Percentiles rank a stretch among this genome's conserved stretches.
Evolutionary conservation across 1,140 invertebrate genomes (phyloP).

Genomic region (Caenorhabditis briggsae): DNA sequence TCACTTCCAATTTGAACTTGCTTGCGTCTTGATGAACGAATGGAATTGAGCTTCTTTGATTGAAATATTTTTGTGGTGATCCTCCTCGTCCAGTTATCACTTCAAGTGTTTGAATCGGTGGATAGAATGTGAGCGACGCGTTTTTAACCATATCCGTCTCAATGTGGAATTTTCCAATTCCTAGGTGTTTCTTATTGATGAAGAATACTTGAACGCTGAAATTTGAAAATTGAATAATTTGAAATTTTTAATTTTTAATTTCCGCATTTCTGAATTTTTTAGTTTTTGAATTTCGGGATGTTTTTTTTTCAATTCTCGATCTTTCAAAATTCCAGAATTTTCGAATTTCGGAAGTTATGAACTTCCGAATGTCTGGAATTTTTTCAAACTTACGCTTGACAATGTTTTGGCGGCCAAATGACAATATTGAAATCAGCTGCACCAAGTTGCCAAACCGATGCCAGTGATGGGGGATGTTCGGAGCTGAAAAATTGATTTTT

Average conservation of each 20-base stretch:
- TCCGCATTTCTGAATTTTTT: too few relatives aligned
- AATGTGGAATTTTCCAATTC: not conserved
- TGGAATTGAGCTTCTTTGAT: not conserved
- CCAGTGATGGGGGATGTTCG: slow-evolving; percentile 19
- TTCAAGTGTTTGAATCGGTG: not conserved
- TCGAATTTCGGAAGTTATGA: too few relatives aligned
- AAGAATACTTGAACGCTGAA: slow-evolving; percentile 30
- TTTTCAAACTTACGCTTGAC: slow-evolving; percentile 1
- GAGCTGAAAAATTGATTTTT: not conserved
- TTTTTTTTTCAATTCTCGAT: too few relatives aligned
- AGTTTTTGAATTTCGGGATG: too few relatives aligned
- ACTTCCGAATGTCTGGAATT: too few relatives aligned
- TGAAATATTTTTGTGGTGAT: not conserved
- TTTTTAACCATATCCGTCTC: not conserved
- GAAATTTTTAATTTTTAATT: not conserved
- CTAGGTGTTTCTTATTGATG: not conserved
- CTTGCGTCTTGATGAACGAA: not conserved
- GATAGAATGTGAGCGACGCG: not conserved
- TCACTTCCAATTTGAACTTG: not conserved
- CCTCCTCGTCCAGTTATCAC: not conserved
- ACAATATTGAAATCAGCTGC: not conserved
- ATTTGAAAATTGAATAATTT: not conserved
- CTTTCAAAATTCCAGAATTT: too few relatives aligned
- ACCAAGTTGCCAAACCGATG: not conserved
- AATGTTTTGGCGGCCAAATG: slow-evolving; percentile 27